phyloP scores from a whole-genome alignment of 1,140 invertebrate genomes.

The Drosophila azteca region DNA sequence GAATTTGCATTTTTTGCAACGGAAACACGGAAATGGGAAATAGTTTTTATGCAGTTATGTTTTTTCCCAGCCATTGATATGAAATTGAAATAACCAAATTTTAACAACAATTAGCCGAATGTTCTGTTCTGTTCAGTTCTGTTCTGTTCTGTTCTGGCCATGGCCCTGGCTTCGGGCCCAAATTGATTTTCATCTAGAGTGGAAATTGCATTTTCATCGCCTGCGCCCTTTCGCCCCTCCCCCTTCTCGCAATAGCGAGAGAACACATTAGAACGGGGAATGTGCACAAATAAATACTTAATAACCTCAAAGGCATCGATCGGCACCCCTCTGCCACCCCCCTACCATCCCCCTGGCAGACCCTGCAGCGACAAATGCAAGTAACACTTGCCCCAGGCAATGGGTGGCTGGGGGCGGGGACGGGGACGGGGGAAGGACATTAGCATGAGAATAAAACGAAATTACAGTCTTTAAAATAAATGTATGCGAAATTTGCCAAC shows the following conservation, averaged over 20 bases:
- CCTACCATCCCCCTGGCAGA: slow-evolving; percentile 6
- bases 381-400: slow-evolving; percentile 21
- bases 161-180: slow-evolving; percentile 13
- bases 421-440: slow-evolving; percentile 32
- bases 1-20: slow-evolving; percentile 45
- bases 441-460: slow-evolving; percentile 77
- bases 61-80: background rate
- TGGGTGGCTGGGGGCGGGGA: too few species aligned
- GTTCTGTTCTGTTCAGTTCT: slow-evolving; percentile 1
- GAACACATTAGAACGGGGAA: slow-evolving; percentile 57
- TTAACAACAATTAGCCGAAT: slow-evolving; percentile 31
- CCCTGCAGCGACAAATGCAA: slow-evolving; percentile 40
- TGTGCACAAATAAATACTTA: slow-evolving; percentile 76
- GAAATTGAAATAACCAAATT: slow-evolving; percentile 20
- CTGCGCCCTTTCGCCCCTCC: background rate
- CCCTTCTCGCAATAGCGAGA: background rate
- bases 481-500: slow-evolving; percentile 73
- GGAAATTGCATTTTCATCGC: slow-evolving; percentile 58
- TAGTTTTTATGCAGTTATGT: slow-evolving; percentile 10
- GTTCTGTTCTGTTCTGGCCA: too few species aligned
- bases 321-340: background rate
- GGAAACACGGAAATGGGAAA: slow-evolving; percentile 21
- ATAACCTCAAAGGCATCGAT: slow-evolving; percentile 40
- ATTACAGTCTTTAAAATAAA: slow-evolving; percentile 82
- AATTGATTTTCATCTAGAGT: slow-evolving; percentile 55